A percentile compares a stretch with the other conserved stretches of the same genome.
Conservation (phyloP, 1,140 invertebrate species). For the Euura lappo region DNA sequence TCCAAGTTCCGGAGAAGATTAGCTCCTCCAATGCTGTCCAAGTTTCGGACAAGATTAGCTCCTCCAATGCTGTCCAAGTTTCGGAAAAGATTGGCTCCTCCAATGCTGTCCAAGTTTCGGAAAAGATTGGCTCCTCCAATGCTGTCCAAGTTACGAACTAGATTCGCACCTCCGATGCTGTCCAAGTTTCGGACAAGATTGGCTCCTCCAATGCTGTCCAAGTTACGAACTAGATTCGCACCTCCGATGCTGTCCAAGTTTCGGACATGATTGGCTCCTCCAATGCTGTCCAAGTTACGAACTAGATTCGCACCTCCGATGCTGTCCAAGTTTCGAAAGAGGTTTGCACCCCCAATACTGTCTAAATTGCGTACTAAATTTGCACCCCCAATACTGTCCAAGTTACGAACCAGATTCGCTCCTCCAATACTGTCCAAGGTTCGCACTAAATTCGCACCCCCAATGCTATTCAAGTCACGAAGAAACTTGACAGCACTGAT, state of each 20-base stretch:
- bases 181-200: constrained; percentile 43
- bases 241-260: constrained; percentile 49
- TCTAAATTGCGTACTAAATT: constrained; percentile 51
- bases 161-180: constrained; percentile 51
- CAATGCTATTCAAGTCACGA: constrained; percentile 43
- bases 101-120: constrained; percentile 40
- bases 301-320: constrained; percentile 53
- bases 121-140: constrained; percentile 53
- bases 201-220: constrained; percentile 42
- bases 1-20: constrained; percentile 56
- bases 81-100: constrained; percentile 54
- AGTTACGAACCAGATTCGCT: too few species aligned
- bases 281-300: constrained; percentile 51
- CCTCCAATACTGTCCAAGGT: constrained; percentile 55
- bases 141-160: constrained; percentile 44
- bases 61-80: constrained; percentile 55
- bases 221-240: constrained; percentile 48
- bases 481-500: too few species aligned
- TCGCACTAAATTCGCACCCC: constrained; percentile 57
- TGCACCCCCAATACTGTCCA: constrained; percentile 31
- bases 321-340: constrained; percentile 45
- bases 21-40: constrained; percentile 31
- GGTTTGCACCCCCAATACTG: constrained; percentile 51
- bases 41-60: too few species aligned
- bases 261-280: constrained; percentile 39